Percentiles rank a stretch among this genome's conserved stretches.
Conservation (phyloP, 1,140 invertebrate species). For the Ephestia elutella region DNA sequence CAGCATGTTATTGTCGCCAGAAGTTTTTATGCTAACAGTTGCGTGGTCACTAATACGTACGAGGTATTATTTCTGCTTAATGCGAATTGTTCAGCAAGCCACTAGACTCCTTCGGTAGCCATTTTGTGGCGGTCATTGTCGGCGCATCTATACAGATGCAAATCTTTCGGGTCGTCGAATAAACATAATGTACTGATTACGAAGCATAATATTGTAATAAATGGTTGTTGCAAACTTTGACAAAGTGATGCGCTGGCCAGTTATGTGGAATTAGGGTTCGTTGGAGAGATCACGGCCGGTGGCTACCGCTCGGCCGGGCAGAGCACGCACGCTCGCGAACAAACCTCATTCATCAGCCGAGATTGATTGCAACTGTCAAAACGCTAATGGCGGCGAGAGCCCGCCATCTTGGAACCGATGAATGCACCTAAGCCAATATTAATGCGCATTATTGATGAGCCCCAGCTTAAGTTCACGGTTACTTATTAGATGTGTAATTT, state of each 20-base stretch:
- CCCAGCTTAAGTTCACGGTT: conserved; percentile 57
- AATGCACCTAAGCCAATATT: conserved; percentile 66
- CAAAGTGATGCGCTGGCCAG: not conserved
- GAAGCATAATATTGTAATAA: not conserved
- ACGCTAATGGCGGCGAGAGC: conserved; percentile 62
- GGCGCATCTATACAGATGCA: no score
- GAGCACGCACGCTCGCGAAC: conserved; percentile 35
- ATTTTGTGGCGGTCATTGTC: no score
- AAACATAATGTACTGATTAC: not conserved
- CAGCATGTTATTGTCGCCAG: no score
- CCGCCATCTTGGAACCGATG: conserved; percentile 56
- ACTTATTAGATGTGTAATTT: conserved; percentile 65
- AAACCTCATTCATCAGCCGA: conserved; percentile 62
- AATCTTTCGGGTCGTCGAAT: no score
- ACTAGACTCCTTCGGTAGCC: no score
- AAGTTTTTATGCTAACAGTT: no score
- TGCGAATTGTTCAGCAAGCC: no score
- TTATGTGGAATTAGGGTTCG: conserved; percentile 4
- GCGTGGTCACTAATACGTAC: no score
- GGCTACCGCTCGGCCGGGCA: conserved; percentile 44
- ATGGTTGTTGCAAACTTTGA: conserved; percentile 1
- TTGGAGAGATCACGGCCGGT: not conserved
- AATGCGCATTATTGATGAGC: conserved; percentile 64
- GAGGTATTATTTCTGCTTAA: no score
- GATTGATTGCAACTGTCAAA: conserved; percentile 72